Conservation (phyloP, 2,113 vertebrate genomes). For the Prunella fulvescens region DNA sequence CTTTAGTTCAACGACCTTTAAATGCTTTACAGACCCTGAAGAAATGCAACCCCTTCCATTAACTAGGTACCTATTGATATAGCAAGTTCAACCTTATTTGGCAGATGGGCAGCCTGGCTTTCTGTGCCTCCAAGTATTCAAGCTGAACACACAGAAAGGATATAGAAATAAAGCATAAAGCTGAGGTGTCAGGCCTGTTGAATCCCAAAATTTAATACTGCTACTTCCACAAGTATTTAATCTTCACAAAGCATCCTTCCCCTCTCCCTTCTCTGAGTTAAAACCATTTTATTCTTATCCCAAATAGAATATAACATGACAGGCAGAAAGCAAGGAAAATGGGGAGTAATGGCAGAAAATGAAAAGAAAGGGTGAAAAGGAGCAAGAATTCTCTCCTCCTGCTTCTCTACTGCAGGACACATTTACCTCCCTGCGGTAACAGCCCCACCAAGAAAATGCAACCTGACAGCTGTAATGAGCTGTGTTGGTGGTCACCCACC, state of each 20-base stretch:
- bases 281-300: not conserved
- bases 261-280: not conserved
- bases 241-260: not conserved
- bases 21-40: not conserved
- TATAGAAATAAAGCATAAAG: not conserved
- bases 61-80: not conserved
- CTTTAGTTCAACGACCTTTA: not conserved
- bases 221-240: not conserved
- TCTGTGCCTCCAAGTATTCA: not conserved
- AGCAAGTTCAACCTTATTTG: not conserved
- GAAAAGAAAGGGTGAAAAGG: not conserved
- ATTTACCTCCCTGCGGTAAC: not conserved
- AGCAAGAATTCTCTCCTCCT: not conserved
- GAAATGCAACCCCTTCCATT: not conserved
- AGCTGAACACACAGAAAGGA: not conserved
- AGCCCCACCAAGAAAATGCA: not conserved
- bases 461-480: not conserved
- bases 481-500: not conserved
- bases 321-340: not conserved
- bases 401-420: not conserved
- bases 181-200: not conserved
- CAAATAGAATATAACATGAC: not conserved
- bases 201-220: not conserved
- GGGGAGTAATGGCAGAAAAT: not conserved
- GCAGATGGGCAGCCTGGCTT: not conserved